A percentile compares a stretch with the other conserved stretches of the same genome.
These are phyloP conservation scores for Calidris pygmaea DNA, from an alignment of 2,113 vertebrate species.

Conservation along the genomic window DNA sequence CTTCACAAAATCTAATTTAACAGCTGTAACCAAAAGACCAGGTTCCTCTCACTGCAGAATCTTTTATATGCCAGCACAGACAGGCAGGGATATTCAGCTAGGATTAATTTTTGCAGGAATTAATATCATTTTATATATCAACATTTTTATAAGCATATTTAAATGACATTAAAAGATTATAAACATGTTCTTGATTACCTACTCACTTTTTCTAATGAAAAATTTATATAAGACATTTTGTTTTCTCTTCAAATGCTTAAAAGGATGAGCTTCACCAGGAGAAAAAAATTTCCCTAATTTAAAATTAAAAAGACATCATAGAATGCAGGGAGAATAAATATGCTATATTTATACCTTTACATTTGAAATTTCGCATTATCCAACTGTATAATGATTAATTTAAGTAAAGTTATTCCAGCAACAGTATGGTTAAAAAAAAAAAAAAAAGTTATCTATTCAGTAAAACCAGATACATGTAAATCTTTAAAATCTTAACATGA, in stretches of 20 bases:
- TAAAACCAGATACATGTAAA: background rate
- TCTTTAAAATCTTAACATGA: background rate
- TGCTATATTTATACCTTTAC: background rate
- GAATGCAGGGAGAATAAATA: background rate
- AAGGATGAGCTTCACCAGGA: background rate
- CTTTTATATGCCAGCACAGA: background rate
- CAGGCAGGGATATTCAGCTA: background rate
- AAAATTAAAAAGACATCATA: background rate
- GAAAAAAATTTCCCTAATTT: background rate
- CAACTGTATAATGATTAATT: background rate
- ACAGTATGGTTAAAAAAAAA: background rate
- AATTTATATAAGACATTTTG: background rate
- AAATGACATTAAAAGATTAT: background rate
- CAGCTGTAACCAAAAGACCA: background rate
- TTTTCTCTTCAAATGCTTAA: background rate
- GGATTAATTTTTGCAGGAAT: background rate
- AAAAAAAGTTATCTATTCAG: background rate
- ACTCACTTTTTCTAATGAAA: background rate
- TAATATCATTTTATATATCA: background rate
- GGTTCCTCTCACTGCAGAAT: background rate
- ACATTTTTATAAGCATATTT: background rate
- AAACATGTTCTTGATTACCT: background rate
- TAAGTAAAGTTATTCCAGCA: background rate
- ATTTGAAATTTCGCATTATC: background rate
- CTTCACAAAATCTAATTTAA: background rate